These are phyloP conservation scores for Cenopis cana DNA, from an alignment of 2,888 invertebrate genomes.

Conservation along the genomic window DNA sequence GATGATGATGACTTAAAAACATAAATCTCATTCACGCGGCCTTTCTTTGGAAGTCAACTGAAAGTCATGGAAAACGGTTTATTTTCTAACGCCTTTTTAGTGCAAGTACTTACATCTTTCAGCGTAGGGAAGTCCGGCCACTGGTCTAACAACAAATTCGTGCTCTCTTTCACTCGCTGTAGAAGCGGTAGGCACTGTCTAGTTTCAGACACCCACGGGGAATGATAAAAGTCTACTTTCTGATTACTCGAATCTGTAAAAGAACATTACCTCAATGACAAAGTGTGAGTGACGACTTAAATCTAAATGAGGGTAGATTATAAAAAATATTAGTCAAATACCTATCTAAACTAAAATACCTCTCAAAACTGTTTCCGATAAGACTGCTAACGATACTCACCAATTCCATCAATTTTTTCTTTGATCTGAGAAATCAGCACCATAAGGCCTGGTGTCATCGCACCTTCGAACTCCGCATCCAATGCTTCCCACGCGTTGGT, in stretches of 20 bases:
- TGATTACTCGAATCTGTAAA: constrained; percentile 58
- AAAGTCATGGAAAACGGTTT: no score
- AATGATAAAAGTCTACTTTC: constrained; percentile 91
- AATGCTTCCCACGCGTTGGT: constrained; percentile 80
- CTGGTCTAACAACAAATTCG: constrained; percentile 87
- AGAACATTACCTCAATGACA: neutral
- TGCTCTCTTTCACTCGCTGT: constrained; percentile 85
- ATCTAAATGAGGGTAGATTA: neutral
- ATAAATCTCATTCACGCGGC: no score
- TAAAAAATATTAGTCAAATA: no score
- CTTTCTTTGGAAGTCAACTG: no score
- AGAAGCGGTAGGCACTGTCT: constrained; percentile 89
- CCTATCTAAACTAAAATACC: neutral
- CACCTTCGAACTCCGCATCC: constrained; percentile 81
- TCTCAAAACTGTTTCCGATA: neutral
- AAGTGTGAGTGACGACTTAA: neutral
- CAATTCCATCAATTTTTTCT: constrained; percentile 75
- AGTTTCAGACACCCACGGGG: constrained; percentile 92
- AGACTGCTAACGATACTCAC: constrained; percentile 53
- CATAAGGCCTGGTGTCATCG: constrained; percentile 84
- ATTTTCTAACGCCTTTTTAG: neutral
- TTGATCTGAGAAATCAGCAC: constrained; percentile 83
- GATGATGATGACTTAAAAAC: no score
- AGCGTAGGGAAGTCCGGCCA: constrained; percentile 97
- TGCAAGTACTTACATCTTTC: constrained; percentile 85